Percentiles rank a stretch among this genome's conserved stretches.
phyloP scores from a whole-genome alignment of 2,113 vertebrate species.

The Coturnix japonica region DNA sequence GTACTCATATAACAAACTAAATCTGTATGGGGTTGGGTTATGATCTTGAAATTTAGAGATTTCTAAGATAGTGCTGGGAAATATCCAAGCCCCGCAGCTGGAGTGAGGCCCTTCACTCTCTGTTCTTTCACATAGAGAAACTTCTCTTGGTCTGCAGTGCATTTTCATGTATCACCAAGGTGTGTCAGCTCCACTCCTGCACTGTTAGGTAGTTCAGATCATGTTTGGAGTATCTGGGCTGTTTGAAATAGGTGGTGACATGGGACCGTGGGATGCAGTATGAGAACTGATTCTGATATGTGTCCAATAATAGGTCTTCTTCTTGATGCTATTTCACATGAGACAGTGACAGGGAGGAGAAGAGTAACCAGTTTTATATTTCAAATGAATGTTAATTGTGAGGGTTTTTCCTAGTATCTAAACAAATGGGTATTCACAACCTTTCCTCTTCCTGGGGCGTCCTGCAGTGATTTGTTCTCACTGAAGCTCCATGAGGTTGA shows the following conservation, averaged over 20 bases:
- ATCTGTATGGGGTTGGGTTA: neutral
- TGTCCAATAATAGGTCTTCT: neutral
- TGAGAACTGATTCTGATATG: neutral
- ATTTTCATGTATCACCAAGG: rapidly evolving
- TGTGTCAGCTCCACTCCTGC: neutral
- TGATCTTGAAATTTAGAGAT: neutral
- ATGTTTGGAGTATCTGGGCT: neutral
- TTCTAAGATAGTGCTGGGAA: neutral
- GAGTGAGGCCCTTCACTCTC: neutral
- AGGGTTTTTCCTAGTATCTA: neutral
- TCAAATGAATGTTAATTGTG: neutral
- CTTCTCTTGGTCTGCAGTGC: rapidly evolving
- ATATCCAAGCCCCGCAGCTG: neutral
- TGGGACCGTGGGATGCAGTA: neutral
- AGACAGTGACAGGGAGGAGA: neutral
- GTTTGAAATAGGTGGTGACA: neutral
- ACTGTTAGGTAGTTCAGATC: neutral
- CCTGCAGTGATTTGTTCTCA: neutral
- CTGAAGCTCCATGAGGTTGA: neutral
- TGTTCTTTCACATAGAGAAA: neutral
- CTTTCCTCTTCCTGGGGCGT: neutral
- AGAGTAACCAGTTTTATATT: neutral
- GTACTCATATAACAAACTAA: neutral
- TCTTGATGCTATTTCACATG: neutral
- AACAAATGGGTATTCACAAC: neutral